Evolutionary conservation across 2,113 vertebrate species (phyloP), one percentile per base, ranked within the genome.

Genomic region (Calidris pygmaea): DNA sequence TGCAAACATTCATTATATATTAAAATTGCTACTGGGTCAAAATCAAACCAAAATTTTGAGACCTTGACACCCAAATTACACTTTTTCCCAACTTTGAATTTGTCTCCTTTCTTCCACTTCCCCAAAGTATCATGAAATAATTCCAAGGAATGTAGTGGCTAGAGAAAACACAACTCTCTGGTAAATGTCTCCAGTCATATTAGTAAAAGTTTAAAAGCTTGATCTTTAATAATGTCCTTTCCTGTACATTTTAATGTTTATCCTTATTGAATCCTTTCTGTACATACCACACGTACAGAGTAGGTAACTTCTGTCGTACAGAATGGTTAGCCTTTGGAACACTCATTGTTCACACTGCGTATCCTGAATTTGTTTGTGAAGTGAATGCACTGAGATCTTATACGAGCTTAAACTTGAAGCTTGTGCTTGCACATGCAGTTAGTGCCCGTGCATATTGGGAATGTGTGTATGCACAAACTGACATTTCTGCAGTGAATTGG

Each of bases 1-100:
- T n/a, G 60, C 65, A 88, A 86, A 67, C 21, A 27, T 87, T 83
- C 62, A 32, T 91, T 85, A 60, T 4, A 6, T 83, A n/a, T 65
- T 85, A 73, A 90, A 90, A 80, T 90, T 88, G 35, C 71, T 78
- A 7, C 26, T 93, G 52, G n/a, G 37, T 95, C 29, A 84, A 89
- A 95, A 92, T 74, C 63, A 90, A 95, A 77, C 32, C 78, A 87
- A 87, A 32, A 77, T 90, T 96, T 91, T 87, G 87, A 90, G 86
- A 87, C 63, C n/a, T 66, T 80, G 59, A 83, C 47, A 77, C n/a
- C 26, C 37, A 58, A 86, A 90, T 66, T 58, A 26, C n/a, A 34
- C 34, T 71, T 93, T 77, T 83, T 74, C 56, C 22, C 20, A 7
- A 52, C 82, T 90, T 96, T 14, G 1, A 84, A 14, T 90, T 91